Conservation (phyloP, 2,797 vertebrate species). For the Sparidentex hasta region DNA sequence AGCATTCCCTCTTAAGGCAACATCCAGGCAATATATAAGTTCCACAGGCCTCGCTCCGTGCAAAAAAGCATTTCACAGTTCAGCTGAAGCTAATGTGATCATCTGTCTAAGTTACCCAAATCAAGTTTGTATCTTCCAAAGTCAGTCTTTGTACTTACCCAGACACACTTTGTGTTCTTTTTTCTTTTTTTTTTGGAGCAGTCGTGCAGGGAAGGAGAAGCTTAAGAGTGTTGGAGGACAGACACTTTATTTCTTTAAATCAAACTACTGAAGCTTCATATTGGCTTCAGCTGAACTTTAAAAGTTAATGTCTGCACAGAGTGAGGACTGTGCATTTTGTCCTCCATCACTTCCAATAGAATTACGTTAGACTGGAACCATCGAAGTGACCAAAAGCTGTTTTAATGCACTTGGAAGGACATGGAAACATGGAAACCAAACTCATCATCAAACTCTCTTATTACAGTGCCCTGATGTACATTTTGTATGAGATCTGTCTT, state of each 20-base stretch:
- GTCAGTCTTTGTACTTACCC: not conserved
- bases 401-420: not conserved
- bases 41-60: not conserved
- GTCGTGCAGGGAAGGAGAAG: not conserved
- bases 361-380: not conserved
- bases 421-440: too few relatives aligned
- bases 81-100: constrained; percentile 1
- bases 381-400: not conserved
- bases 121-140: not conserved
- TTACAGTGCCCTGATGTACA: not conserved
- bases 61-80: not conserved
- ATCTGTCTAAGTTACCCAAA: not conserved
- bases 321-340: not conserved
- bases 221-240: not conserved
- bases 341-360: not conserved
- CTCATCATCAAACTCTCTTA: too few relatives aligned
- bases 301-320: not conserved
- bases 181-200: not conserved
- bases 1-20: not conserved
- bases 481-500: too few relatives aligned
- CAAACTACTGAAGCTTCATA: not conserved
- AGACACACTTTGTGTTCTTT: not conserved
- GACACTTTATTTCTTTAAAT: not conserved
- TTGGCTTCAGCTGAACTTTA: not conserved
- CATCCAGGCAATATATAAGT: too few relatives aligned